Conservation (phyloP, 1,140 invertebrate genomes). For the Drosophila willistoni region DNA sequence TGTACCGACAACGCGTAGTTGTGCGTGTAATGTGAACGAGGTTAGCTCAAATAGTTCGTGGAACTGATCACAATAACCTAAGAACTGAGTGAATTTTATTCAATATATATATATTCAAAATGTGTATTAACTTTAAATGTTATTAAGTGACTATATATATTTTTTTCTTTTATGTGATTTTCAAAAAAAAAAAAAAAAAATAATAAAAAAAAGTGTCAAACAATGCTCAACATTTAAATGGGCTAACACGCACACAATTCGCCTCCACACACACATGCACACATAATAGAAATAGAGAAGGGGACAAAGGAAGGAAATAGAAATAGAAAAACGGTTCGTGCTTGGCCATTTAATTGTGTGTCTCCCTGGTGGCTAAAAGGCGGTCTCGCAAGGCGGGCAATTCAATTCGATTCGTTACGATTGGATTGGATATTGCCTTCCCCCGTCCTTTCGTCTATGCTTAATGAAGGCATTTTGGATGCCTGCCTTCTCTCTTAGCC, state of each 20-base stretch:
- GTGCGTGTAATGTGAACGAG: not conserved
- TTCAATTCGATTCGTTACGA: slow-evolving; percentile 52
- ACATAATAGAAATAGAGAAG: not conserved
- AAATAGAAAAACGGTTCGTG: slow-evolving; percentile 40
- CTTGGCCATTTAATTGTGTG: slow-evolving; percentile 59
- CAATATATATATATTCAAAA: not conserved
- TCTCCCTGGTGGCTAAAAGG: slow-evolving; percentile 37
- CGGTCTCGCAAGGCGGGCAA: slow-evolving; percentile 24
- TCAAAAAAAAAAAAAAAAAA: not conserved
- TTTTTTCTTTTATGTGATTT: not conserved
- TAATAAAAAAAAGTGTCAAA: slow-evolving; percentile 23
- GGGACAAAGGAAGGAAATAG: not conserved
- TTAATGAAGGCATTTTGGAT: slow-evolving; percentile 36
- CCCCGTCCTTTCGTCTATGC: not conserved
- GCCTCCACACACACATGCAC: slow-evolving; percentile 6
- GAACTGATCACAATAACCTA: not conserved
- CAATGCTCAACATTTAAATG: slow-evolving; percentile 32
- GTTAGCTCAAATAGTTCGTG: not conserved
- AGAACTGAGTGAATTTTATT: not conserved
- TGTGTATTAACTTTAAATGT: not conserved
- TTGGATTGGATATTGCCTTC: slow-evolving; percentile 73
- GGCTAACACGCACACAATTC: not conserved
- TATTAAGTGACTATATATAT: not conserved
- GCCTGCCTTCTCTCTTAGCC: slow-evolving; percentile 60
- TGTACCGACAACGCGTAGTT: not conserved